A percentile compares a stretch with the other conserved stretches of the same genome.
These are phyloP conservation scores for Teleogryllus oceanicus DNA, from an alignment of 2,888 invertebrate genomes.

Conservation along the genomic window DNA sequence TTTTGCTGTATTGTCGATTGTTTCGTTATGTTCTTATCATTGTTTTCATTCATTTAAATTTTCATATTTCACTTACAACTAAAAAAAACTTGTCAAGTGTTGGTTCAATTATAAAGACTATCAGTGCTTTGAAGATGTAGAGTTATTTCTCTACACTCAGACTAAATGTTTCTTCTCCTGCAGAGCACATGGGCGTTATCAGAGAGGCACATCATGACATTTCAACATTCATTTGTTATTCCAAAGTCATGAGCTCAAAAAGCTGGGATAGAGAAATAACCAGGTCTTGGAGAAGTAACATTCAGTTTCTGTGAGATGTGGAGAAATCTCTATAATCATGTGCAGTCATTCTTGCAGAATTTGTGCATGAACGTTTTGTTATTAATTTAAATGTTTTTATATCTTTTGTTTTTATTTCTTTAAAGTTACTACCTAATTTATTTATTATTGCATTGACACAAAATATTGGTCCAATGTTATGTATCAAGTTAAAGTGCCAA, in stretches of 20 bases:
- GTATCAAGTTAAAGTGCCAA: conserved; percentile 11
- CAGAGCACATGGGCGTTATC: conserved; percentile 7
- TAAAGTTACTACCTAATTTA: conserved; percentile 7
- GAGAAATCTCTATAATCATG: neutral
- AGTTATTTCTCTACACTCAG: neutral
- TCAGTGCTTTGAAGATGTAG: neutral
- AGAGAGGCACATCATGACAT: neutral
- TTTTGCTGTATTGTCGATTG: neutral
- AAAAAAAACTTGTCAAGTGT: neutral
- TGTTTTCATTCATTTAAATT: neutral
- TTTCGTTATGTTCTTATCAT: neutral
- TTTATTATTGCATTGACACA: conserved; percentile 18
- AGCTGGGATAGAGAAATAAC: neutral
- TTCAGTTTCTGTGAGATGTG: neutral
- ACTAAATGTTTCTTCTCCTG: neutral
- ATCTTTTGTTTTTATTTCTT: neutral
- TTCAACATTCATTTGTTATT: neutral
- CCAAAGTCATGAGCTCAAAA: neutral
- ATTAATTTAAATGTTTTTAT: conserved; percentile 18
- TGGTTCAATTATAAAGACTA: neutral
- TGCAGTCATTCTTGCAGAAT: neutral
- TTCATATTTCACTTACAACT: neutral
- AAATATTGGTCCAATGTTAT: conserved; percentile 11
- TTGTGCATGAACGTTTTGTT: neutral
- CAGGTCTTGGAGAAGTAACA: neutral